Evolutionary conservation across 2,888 invertebrate genomes (phyloP).

Genomic region (Callosobruchus maculatus): DNA sequence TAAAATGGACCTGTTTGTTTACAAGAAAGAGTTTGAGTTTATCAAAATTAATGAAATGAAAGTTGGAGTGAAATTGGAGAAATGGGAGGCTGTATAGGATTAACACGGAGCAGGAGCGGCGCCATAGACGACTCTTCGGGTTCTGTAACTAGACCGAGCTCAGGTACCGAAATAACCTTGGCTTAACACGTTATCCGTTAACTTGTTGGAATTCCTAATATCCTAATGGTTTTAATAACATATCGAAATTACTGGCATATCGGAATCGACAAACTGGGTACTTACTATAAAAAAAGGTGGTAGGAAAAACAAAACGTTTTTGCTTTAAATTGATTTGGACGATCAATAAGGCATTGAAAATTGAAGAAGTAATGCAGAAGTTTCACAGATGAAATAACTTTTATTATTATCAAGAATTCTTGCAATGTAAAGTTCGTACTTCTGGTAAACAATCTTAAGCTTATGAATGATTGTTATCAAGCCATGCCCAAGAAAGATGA

Average conservation of each 20-base stretch:
- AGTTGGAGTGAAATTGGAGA: slow-evolving; percentile 53
- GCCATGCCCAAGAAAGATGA: too few relatives aligned
- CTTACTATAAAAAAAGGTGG: too few relatives aligned
- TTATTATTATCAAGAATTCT: too few relatives aligned
- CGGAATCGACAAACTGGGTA: not conserved
- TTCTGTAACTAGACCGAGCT: slow-evolving; percentile 76
- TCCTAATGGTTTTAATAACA: not conserved
- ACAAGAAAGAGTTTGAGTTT: slow-evolving; percentile 21
- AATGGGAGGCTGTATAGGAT: slow-evolving; percentile 88
- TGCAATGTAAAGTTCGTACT: too few relatives aligned
- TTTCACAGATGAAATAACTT: too few relatives aligned
- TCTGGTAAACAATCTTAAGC: too few relatives aligned
- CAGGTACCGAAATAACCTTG: slow-evolving; percentile 55
- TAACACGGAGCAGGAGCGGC: slow-evolving; percentile 77
- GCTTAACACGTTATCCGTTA: slow-evolving; percentile 5
- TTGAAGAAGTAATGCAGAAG: too few relatives aligned
- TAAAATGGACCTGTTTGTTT: slow-evolving; percentile 42
- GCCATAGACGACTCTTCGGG: slow-evolving; percentile 77
- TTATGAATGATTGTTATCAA: too few relatives aligned
- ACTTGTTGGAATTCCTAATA: slow-evolving; percentile 9
- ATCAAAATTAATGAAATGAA: slow-evolving; percentile 49
- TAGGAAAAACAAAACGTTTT: too few relatives aligned
- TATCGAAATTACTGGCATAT: not conserved
- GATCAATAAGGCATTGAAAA: too few relatives aligned
- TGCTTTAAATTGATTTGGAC: too few relatives aligned